Evolutionary conservation across 1,140 invertebrate species (phyloP), one percentile per base, ranked within the genome.

Genomic region (Halictus rubicundus): DNA sequence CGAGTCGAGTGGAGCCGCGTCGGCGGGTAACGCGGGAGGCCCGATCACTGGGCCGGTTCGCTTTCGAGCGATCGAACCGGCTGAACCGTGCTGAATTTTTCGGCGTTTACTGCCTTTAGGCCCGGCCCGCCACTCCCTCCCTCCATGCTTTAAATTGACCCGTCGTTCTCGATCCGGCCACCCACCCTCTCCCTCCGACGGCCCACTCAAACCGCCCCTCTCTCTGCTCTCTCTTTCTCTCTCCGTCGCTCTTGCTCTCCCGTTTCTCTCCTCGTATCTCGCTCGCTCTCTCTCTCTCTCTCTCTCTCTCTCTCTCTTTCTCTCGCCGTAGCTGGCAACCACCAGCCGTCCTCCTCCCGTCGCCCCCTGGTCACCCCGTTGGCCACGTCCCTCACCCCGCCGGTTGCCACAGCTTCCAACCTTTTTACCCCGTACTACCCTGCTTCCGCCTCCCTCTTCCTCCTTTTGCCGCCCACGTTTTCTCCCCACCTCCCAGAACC

Each of bases 401-500:
- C 82, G 69, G 82, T 87, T 84, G 84, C 88, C 88, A 84, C 88
- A 90, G 90, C 89, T 90, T 89, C 88, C 88, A 89, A 89, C 89
- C 89, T 92, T 91, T 90, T 90, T 90, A 91, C 89, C 90, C 88
- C 86, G 85, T 81, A 83, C 84, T 83, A 86, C 80, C 68, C 78
- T 75, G 84, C 64, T 80, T 81, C 78, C 75, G 64, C 78, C 59
- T 68, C 65, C 78, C 68, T 68, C 81, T 80, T 68, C 76, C 80
- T 76, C 49, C 46, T 46, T 32, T 61, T 68, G 54, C 70, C 52
- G 27, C 52, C 57, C 27, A 25, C 25, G 37, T 57, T 39, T 39
- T 60, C 46, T 68, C 74, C 64, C 65, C 57, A 66, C 42, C 39
- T 16, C 32, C 25, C 74, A 10, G 32, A 32, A 12, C 46, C 42